Evolutionary conservation across 1,140 invertebrate genomes (phyloP).

Genomic region (Telenomus remus): DNA sequence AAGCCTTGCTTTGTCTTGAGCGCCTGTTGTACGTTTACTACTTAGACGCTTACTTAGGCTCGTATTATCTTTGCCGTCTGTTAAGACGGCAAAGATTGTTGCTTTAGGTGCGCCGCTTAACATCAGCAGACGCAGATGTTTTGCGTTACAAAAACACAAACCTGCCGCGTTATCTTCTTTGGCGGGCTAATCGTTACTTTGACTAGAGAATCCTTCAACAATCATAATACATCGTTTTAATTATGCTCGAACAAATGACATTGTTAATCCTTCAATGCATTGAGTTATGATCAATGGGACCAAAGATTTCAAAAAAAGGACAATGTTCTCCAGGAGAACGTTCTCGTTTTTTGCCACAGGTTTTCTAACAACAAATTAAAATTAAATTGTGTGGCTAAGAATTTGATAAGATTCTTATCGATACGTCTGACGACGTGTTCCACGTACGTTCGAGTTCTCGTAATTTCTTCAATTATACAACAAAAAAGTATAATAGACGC

Average conservation of each 20-base stretch:
- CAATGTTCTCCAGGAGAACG: no score
- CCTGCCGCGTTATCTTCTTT: conserved; percentile 23
- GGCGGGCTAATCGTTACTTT: conserved; percentile 39
- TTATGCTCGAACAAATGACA: conserved; percentile 4
- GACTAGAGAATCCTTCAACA: conserved; percentile 13
- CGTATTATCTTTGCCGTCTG: conserved; percentile 53
- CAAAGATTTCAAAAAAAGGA: no score
- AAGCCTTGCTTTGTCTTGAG: conserved; percentile 37
- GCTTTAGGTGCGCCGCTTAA: conserved; percentile 49
- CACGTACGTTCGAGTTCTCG: conserved; percentile 16
- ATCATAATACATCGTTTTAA: conserved; percentile 12
- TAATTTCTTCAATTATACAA: conserved; percentile 46
- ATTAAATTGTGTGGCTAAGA: no score
- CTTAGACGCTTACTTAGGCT: conserved; percentile 52
- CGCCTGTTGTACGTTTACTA: conserved; percentile 30
- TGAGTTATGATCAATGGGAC: no score
- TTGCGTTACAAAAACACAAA: conserved; percentile 45
- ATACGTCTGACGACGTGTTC: not conserved
- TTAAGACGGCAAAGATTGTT: conserved; percentile 47
- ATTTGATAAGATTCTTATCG: no score
- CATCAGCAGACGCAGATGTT: conserved; percentile 48
- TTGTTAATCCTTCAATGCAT: conserved; percentile 4
- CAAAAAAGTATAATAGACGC: conserved; percentile 17
- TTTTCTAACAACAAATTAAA: no score
- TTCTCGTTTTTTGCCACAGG: no score